phyloP scores from a whole-genome alignment of 64 coral and sea anemone genomes.

The Dendronephthya gigantea region DNA sequence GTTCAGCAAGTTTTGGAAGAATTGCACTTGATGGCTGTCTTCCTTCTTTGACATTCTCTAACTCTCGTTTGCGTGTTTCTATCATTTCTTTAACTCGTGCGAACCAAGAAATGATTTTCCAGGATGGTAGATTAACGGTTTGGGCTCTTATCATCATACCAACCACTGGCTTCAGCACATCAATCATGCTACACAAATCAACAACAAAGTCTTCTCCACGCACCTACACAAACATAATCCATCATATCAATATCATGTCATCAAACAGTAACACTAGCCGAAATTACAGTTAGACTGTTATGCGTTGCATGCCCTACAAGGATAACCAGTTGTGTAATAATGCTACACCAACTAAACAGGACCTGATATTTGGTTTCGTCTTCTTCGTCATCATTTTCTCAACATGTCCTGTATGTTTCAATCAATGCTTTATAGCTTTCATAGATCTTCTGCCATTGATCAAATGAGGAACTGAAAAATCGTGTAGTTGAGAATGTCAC shows the following conservation, averaged over 20 bases:
- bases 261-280: too few species aligned
- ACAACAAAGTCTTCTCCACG: not conserved
- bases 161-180: constrained; percentile 3
- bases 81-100: not conserved
- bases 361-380: not conserved
- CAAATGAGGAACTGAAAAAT: not conserved
- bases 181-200: not conserved
- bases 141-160: not conserved
- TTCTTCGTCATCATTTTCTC: not conserved
- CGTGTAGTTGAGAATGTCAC: not conserved
- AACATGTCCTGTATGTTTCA: not conserved
- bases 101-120: not conserved
- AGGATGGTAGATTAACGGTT: not conserved
- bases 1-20: not conserved
- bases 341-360: too few species aligned
- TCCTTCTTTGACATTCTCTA: not conserved
- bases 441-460: not conserved
- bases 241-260: too few species aligned
- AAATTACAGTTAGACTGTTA: too few species aligned
- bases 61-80: not conserved
- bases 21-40: not conserved
- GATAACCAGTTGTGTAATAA: too few species aligned
- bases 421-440: not conserved
- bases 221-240: constrained; percentile 4
- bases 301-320: too few species aligned